Evolutionary conservation across 2,113 vertebrate species (phyloP), one percentile per base, ranked within the genome.

Genomic region (Chlamydotis undulata): DNA sequence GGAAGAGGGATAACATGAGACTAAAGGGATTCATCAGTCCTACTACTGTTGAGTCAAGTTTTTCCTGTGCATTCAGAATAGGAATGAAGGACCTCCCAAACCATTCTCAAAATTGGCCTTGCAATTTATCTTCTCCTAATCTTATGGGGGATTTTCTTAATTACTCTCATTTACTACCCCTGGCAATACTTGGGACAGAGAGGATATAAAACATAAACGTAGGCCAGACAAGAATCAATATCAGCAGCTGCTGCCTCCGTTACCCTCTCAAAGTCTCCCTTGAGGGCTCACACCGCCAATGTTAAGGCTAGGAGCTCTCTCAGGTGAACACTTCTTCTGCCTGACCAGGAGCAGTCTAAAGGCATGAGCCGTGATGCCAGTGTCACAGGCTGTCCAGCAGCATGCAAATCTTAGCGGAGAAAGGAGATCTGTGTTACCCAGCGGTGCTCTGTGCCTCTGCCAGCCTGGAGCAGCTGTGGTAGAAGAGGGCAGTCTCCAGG

Each of bases 1-100:
- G 8, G 59, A 31, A 60, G 14, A 12, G 19, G 0, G 8, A 53
- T 69, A 70, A 77, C 0, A 7, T 0, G 0, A 53, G 43, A 22
- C 8, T 56, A 33, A 69, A 21, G 22, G 26, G 6, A 28, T 59
- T 43, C 5, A 3, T 35, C 71, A 77, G 18, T 18, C n/a, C 33
- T 68, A 53, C 19, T 45, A 1, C 14, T 33, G 21, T 41, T 60
- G 14, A 55, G 59, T n/a, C 80, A 37, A 7, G 3, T 31, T 90
- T 78, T 69, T 71, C 19, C 39, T 59, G 5, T 31, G 14, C 49
- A 9, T 76, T 86, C 0, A 4, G 49, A 82, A 61, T 3, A 56
- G 25, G 9, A 19, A 16, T 37, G 56, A 73, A 74, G 7, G 5
- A 50, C 47, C 6, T 59, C 18, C 26, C n/a, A 49, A 43, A 45